Conservation (phyloP, 2,888 invertebrate species). For the Alentia gelatinosa region DNA sequence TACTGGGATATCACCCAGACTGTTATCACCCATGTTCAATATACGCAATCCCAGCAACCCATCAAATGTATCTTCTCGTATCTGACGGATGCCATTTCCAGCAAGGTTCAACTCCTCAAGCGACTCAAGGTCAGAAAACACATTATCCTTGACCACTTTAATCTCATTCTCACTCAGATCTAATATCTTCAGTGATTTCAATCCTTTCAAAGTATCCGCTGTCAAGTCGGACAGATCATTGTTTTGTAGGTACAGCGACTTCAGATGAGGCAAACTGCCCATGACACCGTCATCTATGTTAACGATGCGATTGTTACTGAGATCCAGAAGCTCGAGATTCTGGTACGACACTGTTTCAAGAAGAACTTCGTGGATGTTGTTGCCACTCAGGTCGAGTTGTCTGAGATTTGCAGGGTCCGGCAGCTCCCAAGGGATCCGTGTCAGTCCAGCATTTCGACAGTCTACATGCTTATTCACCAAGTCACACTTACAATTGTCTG, state of each 20-base stretch:
- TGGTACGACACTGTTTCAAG: slow-evolving; percentile 54
- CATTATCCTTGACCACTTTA: slow-evolving; percentile 6
- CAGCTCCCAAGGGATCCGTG: slow-evolving; percentile 57
- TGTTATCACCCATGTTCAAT: slow-evolving; percentile 55
- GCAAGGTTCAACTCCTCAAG: slow-evolving; percentile 56
- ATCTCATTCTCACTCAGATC: slow-evolving; percentile 58
- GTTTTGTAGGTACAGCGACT: slow-evolving; percentile 48
- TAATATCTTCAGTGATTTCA: slow-evolving; percentile 30
- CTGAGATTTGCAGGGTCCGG: slow-evolving; percentile 53
- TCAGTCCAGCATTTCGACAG: slow-evolving; percentile 53
- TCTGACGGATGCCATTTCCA: slow-evolving; percentile 48
- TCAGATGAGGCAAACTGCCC: slow-evolving; percentile 40
- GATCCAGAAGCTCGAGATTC: slow-evolving; percentile 57
- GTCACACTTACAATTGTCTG: slow-evolving; percentile 55
- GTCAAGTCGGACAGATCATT: slow-evolving; percentile 52
- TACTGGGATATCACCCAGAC: slow-evolving; percentile 29
- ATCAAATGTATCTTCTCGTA: slow-evolving; percentile 46
- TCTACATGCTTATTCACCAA: background rate
- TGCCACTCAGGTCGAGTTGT: slow-evolving; percentile 56
- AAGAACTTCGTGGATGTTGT: slow-evolving; percentile 54
- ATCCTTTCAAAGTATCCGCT: slow-evolving; percentile 37
- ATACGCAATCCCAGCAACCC: slow-evolving; percentile 37
- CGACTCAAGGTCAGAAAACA: slow-evolving; percentile 53
- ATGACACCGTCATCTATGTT: slow-evolving; percentile 53
- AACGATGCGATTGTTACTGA: slow-evolving; percentile 55